Percentiles rank a stretch among this genome's conserved stretches.
These are phyloP conservation scores for Etheostoma nigrum DNA, from an alignment of 2,797 vertebrate species.

Conservation along the genomic window DNA sequence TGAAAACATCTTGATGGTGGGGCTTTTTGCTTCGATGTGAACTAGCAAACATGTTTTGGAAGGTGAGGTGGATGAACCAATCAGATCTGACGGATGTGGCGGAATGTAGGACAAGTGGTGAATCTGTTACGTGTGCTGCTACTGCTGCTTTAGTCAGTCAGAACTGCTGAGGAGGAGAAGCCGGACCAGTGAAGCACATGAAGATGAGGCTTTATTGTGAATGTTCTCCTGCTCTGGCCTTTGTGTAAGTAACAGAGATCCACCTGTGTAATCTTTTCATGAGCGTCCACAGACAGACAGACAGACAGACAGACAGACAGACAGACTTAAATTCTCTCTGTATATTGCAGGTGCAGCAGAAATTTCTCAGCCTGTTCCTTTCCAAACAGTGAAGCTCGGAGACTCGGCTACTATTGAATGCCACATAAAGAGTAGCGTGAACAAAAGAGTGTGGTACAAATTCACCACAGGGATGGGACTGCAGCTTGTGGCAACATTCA, in stretches of 20 bases:
- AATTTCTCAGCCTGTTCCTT: slow-evolving; percentile 35
- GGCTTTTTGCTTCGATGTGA: background rate
- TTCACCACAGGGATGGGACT: slow-evolving; percentile 15
- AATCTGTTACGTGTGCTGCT: too few species aligned
- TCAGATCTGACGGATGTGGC: background rate
- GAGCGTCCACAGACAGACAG: too few species aligned
- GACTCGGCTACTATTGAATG: slow-evolving; percentile 33
- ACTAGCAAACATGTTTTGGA: background rate
- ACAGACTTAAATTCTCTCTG: background rate
- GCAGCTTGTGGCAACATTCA: background rate
- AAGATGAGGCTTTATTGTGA: slow-evolving; percentile 13
- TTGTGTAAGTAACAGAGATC: slow-evolving; percentile 36
- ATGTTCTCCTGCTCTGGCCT: slow-evolving; percentile 4
- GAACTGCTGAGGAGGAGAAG: background rate
- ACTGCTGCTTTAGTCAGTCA: background rate
- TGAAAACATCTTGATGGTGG: background rate
- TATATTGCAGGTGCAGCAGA: slow-evolving; percentile 26
- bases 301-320: too few species aligned
- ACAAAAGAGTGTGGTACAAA: slow-evolving; percentile 35
- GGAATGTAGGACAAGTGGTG: background rate
- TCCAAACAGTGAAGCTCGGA: slow-evolving; percentile 17
- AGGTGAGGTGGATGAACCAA: background rate
- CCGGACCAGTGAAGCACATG: background rate
- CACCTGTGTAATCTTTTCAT: background rate
- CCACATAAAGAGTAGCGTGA: background rate